A percentile compares a stretch with the other conserved stretches of the same genome.
These are phyloP conservation scores for Acanthosepion pharaonis DNA, from an alignment of 2,888 invertebrate species.

Conservation along the genomic window DNA sequence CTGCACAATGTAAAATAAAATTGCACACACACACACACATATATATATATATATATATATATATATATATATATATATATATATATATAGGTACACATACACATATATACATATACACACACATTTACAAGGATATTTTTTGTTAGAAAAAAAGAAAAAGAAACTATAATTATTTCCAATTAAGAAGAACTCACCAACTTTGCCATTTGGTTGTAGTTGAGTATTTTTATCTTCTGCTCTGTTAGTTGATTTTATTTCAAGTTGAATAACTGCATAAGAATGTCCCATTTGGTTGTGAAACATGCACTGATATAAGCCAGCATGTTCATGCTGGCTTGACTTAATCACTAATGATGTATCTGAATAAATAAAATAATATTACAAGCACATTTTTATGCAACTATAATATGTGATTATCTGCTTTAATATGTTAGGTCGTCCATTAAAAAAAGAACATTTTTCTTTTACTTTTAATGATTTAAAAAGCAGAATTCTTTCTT, in stretches of 20 bases:
- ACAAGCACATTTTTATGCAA: neutral
- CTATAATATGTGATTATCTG: neutral
- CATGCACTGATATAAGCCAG: constrained; percentile 72
- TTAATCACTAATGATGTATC: constrained; percentile 56
- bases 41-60: too few relatives aligned
- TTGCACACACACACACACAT: too few relatives aligned
- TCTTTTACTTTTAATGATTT: too few relatives aligned
- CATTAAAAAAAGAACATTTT: neutral
- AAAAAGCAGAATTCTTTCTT: too few relatives aligned
- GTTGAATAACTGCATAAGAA: constrained; percentile 60
- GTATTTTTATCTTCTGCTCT: neutral
- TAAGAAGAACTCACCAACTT: neutral
- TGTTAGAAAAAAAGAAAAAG: neutral
- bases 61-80: too few relatives aligned
- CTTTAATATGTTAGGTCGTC: neutral
- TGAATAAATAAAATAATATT: constrained; percentile 50
- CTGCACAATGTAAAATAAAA: neutral
- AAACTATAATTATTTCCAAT: neutral
- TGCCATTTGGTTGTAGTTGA: neutral
- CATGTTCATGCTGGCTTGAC: constrained; percentile 54
- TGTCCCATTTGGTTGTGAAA: constrained; percentile 62
- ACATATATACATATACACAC: too few relatives aligned
- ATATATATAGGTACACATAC: too few relatives aligned
- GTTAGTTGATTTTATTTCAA: constrained; percentile 55
- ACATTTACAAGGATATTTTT: neutral